Evolutionary conservation across 2,113 vertebrate species (phyloP).

Genomic region (Bolborhynchus lineola): DNA sequence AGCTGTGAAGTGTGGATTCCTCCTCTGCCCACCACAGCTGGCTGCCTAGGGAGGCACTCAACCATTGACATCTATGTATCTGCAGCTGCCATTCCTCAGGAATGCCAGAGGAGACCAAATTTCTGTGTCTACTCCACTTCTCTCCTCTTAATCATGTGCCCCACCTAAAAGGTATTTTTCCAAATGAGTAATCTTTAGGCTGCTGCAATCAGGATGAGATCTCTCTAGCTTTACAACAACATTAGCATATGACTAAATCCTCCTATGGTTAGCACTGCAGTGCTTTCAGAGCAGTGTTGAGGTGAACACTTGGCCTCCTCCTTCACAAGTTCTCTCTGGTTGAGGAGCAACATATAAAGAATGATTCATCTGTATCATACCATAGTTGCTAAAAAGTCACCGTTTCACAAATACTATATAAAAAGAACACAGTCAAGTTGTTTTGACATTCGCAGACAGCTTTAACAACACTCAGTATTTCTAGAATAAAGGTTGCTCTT

Average conservation of each 20-base stretch:
- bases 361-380: background rate
- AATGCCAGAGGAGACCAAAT: background rate
- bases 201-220: background rate
- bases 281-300: background rate
- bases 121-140: background rate
- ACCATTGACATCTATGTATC: background rate
- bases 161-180: background rate
- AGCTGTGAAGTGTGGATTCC: background rate
- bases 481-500: background rate
- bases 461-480: background rate
- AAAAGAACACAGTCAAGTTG: background rate
- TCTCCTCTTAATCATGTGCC: background rate
- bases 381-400: background rate
- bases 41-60: background rate
- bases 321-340: background rate
- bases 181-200: background rate
- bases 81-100: accelerated
- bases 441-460: background rate
- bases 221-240: background rate
- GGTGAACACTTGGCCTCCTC: background rate
- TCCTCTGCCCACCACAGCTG: background rate
- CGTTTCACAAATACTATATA: background rate
- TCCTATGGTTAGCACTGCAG: background rate
- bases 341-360: background rate
- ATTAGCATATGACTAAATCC: too few species aligned